Conservation (phyloP, 2,797 vertebrate genomes). For the Kryptopterus vitreolus region DNA sequence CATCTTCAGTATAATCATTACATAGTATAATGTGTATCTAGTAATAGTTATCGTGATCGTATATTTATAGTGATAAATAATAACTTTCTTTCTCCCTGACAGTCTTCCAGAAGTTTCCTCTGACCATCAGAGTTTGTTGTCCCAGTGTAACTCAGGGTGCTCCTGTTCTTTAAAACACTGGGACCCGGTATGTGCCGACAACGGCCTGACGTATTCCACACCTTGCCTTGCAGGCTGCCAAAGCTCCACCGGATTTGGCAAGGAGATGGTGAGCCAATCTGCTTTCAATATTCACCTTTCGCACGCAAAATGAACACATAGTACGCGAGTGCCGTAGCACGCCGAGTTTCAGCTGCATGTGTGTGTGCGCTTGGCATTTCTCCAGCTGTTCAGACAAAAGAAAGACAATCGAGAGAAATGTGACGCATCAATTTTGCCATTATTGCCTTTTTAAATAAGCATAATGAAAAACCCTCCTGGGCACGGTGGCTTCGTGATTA, state of each 20-base stretch:
- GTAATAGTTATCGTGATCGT: too few relatives aligned
- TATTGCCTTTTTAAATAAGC: too few relatives aligned
- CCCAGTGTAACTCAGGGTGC: slow-evolving; percentile 86
- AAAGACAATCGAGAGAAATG: background rate
- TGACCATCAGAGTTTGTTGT: slow-evolving; percentile 74
- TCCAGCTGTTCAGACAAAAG: background rate
- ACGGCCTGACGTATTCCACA: slow-evolving; percentile 86
- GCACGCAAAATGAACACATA: background rate
- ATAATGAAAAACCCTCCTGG: too few relatives aligned
- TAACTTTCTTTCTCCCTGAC: slow-evolving; percentile 35
- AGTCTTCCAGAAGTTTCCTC: slow-evolving; percentile 72
- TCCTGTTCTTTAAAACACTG: slow-evolving; percentile 83
- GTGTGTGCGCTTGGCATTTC: too few relatives aligned
- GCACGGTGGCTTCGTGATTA: too few relatives aligned
- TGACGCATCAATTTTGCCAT: background rate
- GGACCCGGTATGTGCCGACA: slow-evolving; percentile 89
- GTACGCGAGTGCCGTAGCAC: background rate
- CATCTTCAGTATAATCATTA: background rate
- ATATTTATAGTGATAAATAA: background rate
- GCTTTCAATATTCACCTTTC: background rate
- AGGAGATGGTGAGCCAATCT: slow-evolving; percentile 75
- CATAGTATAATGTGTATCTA: background rate
- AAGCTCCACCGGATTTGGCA: slow-evolving; percentile 72
- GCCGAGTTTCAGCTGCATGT: too few relatives aligned
- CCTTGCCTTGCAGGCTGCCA: slow-evolving; percentile 91